Evolutionary conservation across 2,113 vertebrate genomes (phyloP), one percentile per base, ranked within the genome.

Genomic region (Danio rerio): DNA sequence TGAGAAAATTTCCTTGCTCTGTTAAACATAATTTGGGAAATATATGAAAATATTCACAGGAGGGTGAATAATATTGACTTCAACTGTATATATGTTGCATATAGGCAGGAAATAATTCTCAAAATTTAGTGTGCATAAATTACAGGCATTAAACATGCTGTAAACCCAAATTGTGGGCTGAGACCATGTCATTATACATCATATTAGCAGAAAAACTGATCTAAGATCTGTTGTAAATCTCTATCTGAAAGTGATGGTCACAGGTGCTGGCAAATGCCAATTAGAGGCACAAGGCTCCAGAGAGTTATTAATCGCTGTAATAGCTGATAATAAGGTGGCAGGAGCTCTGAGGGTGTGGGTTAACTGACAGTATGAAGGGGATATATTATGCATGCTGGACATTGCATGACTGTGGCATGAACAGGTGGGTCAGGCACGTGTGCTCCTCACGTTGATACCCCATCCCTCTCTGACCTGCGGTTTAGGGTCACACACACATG

Each of bases 321-420:
- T 47, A 59, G 55, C 7, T 61, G 55, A 61, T 76, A 61, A 59
- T 76, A 21, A 61, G 52, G 47, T 56, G 55, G 43, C 65, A n/a
- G 21, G 52, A 31, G 78, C 50, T 69, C 58, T 58, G 6, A 11
- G 52, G 9, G 42, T 76, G 52, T 45, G 72, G 18, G 16, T 21
- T 43, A 42, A 75, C 53, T 2, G 13, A n/a, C 31, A 55, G 21
- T 53, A 8, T 56, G 21, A 52, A 53, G 21, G 21, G 50, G 53
- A 49, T 70, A 18, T 43, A 20, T 72, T 15, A 7, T 16, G 42
- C 73, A 76, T 58, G 73, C 40, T 76, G n/a, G 73, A 40, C 31
- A 43, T 58, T 13, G 52, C 70, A 42, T 31, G 70, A 40, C 52
- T 47, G 16, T 70, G 31, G 31, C 40, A 11, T 71, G 53, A 9